Base-by-base conservation (phyloP, 2,113 vertebrate genomes). In the Sebastes fasciatus region DNA sequence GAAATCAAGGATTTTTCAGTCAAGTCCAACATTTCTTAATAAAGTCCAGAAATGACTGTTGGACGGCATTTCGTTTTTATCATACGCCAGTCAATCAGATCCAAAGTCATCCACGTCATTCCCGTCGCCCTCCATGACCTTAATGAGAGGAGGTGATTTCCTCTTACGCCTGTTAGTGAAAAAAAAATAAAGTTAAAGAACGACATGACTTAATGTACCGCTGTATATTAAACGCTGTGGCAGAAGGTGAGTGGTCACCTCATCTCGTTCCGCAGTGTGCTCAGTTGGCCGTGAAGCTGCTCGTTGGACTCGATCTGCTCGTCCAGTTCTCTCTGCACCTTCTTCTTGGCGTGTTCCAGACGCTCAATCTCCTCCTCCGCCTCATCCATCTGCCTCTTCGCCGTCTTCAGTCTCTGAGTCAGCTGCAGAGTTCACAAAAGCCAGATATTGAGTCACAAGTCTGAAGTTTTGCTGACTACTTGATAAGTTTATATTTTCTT, bases 341-440 rank as follows among this genome's bases (percentile, higher is more conserved):
- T 99, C 95, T 98, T 99, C 82, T 97, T 98, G 0, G 93, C 84
- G 54, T 96, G 96, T 89, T 99, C 98, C 80, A 99, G 94, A 52
- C 97, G 93, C 93, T 99, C 97, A 6, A 99, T 99, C 94, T 98
- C 98, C 92, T 97, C 98, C 95, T 99, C 98, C 0, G 98, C 97
- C 92, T 97, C 97, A 60, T 99, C 97, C 87, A 99, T 96, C 93
- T 99, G 98, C 21, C 98, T 95, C 94, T 99, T 99, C 84, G 97
- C 95, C 1, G 96, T 96, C 92, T 98, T 99, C 94, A 99, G 90
- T 63, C 97, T 96, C 90, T 99, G 92, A 91, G 95, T 97, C 90
- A 99, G 91, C 98, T 99, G 95, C 16, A 49, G 54, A 49, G 77
- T 88, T 82, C 42, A 72, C 64, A 49, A 9, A 73, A 79, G 79